Conservation (phyloP, 2,888 invertebrate species). For the Platerodrilus igneus region DNA sequence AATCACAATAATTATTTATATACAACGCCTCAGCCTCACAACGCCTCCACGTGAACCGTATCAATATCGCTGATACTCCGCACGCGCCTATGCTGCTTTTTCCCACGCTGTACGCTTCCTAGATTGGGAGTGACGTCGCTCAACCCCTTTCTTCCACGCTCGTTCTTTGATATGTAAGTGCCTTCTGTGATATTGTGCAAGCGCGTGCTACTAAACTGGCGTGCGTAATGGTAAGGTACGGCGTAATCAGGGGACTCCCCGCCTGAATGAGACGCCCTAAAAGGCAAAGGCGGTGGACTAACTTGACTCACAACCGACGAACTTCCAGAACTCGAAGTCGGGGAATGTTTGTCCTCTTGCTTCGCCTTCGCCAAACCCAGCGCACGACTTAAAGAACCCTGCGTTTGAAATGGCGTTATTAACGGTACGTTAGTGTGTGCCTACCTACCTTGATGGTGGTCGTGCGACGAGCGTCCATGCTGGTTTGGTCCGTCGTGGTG, state of each 20-base stretch:
- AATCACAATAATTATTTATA: too few species aligned
- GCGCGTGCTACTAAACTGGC: slow-evolving; percentile 8
- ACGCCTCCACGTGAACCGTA: slow-evolving; percentile 49
- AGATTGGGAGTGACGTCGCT: slow-evolving; percentile 48
- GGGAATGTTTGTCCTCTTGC: slow-evolving; percentile 56
- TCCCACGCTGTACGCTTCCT: slow-evolving; percentile 49
- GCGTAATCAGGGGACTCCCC: slow-evolving; percentile 45
- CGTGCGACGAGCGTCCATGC: slow-evolving; percentile 53
- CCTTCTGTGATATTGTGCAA: slow-evolving; percentile 23
- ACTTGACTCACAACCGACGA: slow-evolving; percentile 56
- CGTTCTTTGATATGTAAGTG: slow-evolving; percentile 18
- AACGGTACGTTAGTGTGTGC: too few species aligned
- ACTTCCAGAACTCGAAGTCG: slow-evolving; percentile 63
- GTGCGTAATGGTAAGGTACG: slow-evolving; percentile 36
- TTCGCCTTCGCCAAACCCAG: slow-evolving; percentile 58
- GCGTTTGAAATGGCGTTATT: too few species aligned
- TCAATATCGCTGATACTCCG: slow-evolving; percentile 75
- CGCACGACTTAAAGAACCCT: slow-evolving; percentile 72
- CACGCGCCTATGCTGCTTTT: slow-evolving; percentile 59
- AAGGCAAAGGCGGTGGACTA: slow-evolving; percentile 47
- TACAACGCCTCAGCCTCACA: too few species aligned
- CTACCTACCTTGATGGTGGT: not conserved
- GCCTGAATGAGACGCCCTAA: slow-evolving; percentile 45
- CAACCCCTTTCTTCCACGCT: slow-evolving; percentile 10
- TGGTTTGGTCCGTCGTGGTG: slow-evolving; percentile 38